These are phyloP conservation scores for Ennomos erosarius DNA, from an alignment of 2,888 invertebrate species.

Conservation along the genomic window DNA sequence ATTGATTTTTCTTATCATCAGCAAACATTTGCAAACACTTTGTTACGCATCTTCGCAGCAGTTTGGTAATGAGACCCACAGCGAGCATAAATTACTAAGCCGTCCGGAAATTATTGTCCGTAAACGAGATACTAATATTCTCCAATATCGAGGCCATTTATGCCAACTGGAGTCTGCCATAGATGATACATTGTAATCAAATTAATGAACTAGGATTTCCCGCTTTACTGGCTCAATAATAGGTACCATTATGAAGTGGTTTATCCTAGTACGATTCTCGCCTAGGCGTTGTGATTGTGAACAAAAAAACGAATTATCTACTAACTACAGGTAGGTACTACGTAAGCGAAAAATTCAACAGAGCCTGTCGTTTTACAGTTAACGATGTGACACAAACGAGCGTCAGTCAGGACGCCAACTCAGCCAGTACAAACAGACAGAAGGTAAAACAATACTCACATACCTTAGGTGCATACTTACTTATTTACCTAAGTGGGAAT, in stretches of 20 bases:
- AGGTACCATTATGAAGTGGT: no score
- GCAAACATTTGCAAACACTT: constrained; percentile 1
- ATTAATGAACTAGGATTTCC: constrained; percentile 18
- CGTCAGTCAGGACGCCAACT: no score
- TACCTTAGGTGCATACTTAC: no score
- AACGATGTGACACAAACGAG: no score
- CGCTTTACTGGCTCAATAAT: constrained; percentile 1
- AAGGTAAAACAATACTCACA: no score
- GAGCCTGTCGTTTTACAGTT: no score
- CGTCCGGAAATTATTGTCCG: constrained; percentile 39
- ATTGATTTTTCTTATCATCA: no score
- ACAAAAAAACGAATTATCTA: no score
- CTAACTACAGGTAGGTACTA: constrained; percentile 33
- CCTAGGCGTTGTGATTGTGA: no score
- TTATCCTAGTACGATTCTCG: no score
- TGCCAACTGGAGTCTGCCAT: constrained; percentile 22
- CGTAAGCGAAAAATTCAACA: constrained; percentile 57
- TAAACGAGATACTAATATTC: constrained; percentile 36
- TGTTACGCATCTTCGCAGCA: constrained; percentile 32
- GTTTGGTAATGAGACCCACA: constrained; percentile 33
- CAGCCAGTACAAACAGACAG: no score
- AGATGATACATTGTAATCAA: constrained; percentile 26
- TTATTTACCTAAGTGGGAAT: no score
- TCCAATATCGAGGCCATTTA: constrained; percentile 26
- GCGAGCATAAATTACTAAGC: constrained; percentile 36